Conservation (phyloP, 2,797 vertebrate genomes). For the Chromobotia macracanthus region DNA sequence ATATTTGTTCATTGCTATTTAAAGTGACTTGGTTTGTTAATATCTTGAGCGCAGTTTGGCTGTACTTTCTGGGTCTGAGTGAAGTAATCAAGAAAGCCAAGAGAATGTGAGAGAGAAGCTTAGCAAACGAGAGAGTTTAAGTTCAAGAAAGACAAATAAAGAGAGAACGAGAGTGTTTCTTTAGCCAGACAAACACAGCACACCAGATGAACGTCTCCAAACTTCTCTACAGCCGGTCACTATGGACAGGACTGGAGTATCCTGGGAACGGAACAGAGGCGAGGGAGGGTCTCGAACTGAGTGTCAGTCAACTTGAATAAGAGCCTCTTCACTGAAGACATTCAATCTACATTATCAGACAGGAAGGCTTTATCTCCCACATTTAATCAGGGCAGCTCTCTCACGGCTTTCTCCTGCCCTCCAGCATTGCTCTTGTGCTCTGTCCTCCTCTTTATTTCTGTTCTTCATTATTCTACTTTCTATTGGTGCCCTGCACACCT, state of each 20-base stretch:
- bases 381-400: too few species aligned
- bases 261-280: conserved; percentile 47
- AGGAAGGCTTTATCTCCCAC: neutral
- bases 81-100: too few species aligned
- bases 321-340: conserved; percentile 36
- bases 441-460: neutral
- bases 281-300: conserved; percentile 3
- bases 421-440: neutral
- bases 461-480: neutral
- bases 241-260: conserved; percentile 38
- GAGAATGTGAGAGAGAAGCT: too few species aligned
- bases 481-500: neutral
- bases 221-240: conserved; percentile 40
- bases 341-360: conserved; percentile 30
- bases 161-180: conserved; percentile 6
- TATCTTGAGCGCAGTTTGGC: too few species aligned
- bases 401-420: too few species aligned
- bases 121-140: neutral
- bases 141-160: neutral
- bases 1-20: too few species aligned
- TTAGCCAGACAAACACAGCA: conserved; percentile 40
- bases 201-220: conserved; percentile 31
- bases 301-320: conserved; percentile 44
- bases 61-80: too few species aligned
- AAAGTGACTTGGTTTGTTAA: too few species aligned